These are phyloP conservation scores for Cheilosia variabilis DNA, from an alignment of 2,888 invertebrate genomes.

Conservation along the genomic window DNA sequence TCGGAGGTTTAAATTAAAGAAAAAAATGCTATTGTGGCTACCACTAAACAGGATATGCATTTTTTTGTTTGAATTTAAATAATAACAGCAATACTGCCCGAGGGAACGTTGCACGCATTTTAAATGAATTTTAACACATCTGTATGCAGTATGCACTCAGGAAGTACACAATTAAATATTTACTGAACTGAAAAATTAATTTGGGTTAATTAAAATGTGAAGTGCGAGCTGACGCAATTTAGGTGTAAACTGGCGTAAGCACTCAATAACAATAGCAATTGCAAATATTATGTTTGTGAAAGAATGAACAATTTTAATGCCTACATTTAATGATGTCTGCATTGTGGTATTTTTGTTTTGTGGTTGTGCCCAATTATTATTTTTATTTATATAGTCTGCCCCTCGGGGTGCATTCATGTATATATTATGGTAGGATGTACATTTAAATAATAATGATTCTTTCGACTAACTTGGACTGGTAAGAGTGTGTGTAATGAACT, in stretches of 20 bases:
- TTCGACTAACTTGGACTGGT: no score
- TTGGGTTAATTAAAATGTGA: constrained; percentile 52
- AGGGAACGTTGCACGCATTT: constrained; percentile 24
- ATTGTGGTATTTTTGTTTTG: no score
- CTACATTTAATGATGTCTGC: no score
- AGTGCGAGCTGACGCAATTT: not conserved
- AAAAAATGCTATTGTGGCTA: not conserved
- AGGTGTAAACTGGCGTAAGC: not conserved
- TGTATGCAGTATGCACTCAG: constrained; percentile 3
- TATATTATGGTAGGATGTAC: no score
- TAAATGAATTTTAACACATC: constrained; percentile 40
- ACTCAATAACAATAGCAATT: constrained; percentile 4
- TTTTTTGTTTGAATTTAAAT: constrained; percentile 13
- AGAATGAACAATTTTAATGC: no score
- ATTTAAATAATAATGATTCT: no score
- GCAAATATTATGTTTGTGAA: not conserved
- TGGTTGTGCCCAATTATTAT: no score
- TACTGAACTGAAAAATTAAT: constrained; percentile 43
- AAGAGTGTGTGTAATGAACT: no score
- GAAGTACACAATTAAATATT: constrained; percentile 48
- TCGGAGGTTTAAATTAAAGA: not conserved
- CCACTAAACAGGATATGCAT: constrained; percentile 7
- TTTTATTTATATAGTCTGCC: no score
- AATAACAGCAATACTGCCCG: constrained; percentile 14
- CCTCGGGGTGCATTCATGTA: no score